Evolutionary conservation across 2,113 vertebrate genomes (phyloP), one percentile per base, ranked within the genome.

Genomic region (Columbina picui): DNA sequence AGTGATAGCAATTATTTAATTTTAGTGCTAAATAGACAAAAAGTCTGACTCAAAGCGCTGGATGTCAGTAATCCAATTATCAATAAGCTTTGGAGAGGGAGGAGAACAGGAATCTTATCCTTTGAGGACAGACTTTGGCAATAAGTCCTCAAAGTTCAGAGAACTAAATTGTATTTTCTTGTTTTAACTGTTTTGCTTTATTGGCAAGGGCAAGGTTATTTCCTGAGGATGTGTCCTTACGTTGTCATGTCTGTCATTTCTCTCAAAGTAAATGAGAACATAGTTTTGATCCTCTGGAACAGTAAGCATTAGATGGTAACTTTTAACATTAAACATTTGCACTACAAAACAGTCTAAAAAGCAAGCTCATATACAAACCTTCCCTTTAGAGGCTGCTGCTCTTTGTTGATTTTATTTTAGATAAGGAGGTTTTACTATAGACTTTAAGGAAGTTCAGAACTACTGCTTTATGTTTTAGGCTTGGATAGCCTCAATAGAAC

Each of bases 331-430:
- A 73, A 76, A 88, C 87, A 86, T 55, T 63, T 78, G 84, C 60
- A 79, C 76, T 84, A 61, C 76, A 53, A 56, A 89, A 87, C 53
- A 77, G 68, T 75, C 18, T 78, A 73, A 77, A 90, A 84, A 96
- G 73, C 71, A 87, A 88, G 60, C 30, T 93, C 60, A 26, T 32
- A 96, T 96, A 96, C 96, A 97, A 97, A 97, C 95, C 96, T 96
- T 97, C 95, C 80, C 74, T 87, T 97, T 65, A 94, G 91, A 96
- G 65, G 53, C 73, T 93, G 41, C 30, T 89, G 77, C 73, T 92
- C 77, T 88, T 34, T 90, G 60, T 63, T 43, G 86, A 60, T 81
- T 84, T 74, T 45, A 30, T 65, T 89, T 89, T 95, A 89, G 23
- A 41, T 56, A 77, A 94, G 88, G 79, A 94, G 50, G 49, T 71